phyloP scores from a whole-genome alignment of 2,797 vertebrate species.

The Paramormyrops hopkinsi region DNA sequence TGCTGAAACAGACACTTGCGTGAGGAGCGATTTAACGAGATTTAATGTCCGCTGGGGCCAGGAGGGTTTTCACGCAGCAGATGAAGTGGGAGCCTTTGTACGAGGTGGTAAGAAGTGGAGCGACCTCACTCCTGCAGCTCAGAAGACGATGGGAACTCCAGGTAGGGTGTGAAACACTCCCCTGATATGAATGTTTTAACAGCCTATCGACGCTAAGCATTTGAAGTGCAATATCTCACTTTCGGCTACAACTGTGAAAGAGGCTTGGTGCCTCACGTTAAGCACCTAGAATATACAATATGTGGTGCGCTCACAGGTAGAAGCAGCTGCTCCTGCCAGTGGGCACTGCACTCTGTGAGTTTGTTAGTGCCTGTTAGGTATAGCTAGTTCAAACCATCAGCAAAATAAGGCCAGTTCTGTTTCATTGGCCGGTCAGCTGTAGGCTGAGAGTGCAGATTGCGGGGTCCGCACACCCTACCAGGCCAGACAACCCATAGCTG shows the following conservation, averaged over 20 bases:
- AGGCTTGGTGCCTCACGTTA: neutral
- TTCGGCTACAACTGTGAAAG: neutral
- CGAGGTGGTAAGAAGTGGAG: neutral
- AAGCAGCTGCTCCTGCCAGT: neutral
- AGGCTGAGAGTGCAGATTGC: neutral
- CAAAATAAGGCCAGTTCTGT: neutral
- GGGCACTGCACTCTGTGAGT: neutral
- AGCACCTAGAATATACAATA: neutral
- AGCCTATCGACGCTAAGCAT: neutral
- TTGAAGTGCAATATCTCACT: neutral
- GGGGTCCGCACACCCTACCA: neutral
- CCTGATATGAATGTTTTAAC: neutral
- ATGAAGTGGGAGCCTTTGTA: neutral
- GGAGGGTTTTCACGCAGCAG: neutral
- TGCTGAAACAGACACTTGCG: neutral
- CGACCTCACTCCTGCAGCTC: neutral
- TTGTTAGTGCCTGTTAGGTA: neutral
- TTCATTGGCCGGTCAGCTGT: neutral
- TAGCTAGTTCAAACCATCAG: neutral
- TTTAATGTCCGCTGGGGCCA: neutral
- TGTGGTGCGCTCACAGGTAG: neutral
- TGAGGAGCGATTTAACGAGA: neutral
- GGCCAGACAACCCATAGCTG: neutral
- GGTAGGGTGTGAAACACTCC: neutral
- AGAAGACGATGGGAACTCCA: neutral